Evolutionary conservation across 53 echinoderm and acorn worm genomes (phyloP), one percentile per base, ranked within the genome.

Genomic region (Antedon mediterranea): DNA sequence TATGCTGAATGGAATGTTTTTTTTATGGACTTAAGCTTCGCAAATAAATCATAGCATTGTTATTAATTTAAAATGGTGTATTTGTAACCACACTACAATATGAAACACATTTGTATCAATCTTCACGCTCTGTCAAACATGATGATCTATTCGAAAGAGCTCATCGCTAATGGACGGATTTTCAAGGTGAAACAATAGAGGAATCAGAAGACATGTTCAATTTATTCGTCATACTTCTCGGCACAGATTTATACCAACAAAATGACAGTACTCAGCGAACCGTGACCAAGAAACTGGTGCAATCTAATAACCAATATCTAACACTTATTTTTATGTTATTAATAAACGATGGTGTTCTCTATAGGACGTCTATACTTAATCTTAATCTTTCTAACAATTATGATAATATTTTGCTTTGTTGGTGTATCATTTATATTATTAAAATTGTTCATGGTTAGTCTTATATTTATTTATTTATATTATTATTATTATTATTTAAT

Each of bases 61-160:
- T 57, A 57, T 57, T 57, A 57, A 57, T 57, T 57, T 57, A 57
- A 37, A 57, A 57, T 57, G 57, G 57, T 57, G 57, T 57, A 57
- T 57, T 57, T 57, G 57, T 57, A 57, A 57, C 57, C 57, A 23
- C 57, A 57, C 57, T 18, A 15, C 57, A 57, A 57, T 57, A 57
- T 57, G 57, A 57, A 57, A 57, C 57, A 57, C 57, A 57, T 57
- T 57, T 57, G 23, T 57, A 57, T 57, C 57, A 57, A 57, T 57
- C 57, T 57, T 57, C 11, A 57, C 57, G 57, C 57, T 57, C 57
- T 57, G 57, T 57, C 20, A 18, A 57, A 57, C 57, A 23, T 23
- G 57, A 57, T 57, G 57, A 57, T 57, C 57, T 57, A 57, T 11
- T 26, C 23, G 23, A 57, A 13, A 41, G 57, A 57, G 57, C 57